These are phyloP conservation scores for Urophycis tenuis DNA, from an alignment of 2,797 vertebrate species.

Conservation along the genomic window DNA sequence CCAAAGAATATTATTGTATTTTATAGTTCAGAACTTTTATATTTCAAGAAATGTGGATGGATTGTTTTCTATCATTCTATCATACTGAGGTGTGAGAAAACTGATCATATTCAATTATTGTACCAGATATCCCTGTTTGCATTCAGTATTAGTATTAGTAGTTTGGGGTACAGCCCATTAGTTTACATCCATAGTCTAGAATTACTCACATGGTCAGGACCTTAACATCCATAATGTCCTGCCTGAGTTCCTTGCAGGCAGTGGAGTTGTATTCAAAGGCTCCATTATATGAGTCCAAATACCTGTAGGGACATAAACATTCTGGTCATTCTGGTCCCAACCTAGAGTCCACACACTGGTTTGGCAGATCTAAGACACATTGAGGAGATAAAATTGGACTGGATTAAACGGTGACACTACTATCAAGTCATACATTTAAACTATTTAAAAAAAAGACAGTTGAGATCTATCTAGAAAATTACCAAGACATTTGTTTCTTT, in stretches of 20 bases:
- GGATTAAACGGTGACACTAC: not conserved
- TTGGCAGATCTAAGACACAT: slow-evolving; percentile 32
- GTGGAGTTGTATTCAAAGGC: slow-evolving; percentile 90
- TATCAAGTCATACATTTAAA: too few relatives aligned
- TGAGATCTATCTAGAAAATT: not conserved
- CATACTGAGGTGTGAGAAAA: not conserved
- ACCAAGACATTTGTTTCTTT: too few relatives aligned
- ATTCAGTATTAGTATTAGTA: not conserved
- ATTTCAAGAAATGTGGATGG: not conserved
- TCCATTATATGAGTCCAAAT: slow-evolving; percentile 89
- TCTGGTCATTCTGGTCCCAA: slow-evolving; percentile 59
- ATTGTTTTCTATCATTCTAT: not conserved
- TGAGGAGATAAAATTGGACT: slow-evolving; percentile 15
- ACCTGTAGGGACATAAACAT: slow-evolving; percentile 77
- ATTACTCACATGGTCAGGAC: slow-evolving; percentile 93
- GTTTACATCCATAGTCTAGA: not conserved
- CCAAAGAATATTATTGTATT: not conserved
- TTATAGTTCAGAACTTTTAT: not conserved
- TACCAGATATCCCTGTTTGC: not conserved
- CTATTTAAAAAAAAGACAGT: too few relatives aligned
- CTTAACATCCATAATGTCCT: slow-evolving; percentile 93
- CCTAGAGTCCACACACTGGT: slow-evolving; percentile 23
- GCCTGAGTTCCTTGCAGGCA: slow-evolving; percentile 88
- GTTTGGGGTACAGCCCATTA: not conserved
- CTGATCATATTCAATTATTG: not conserved